A percentile compares a stretch with the other conserved stretches of the same genome.
These are phyloP conservation scores for Anolis apletophallus DNA, from an alignment of 2,797 vertebrate genomes.

Conservation along the genomic window DNA sequence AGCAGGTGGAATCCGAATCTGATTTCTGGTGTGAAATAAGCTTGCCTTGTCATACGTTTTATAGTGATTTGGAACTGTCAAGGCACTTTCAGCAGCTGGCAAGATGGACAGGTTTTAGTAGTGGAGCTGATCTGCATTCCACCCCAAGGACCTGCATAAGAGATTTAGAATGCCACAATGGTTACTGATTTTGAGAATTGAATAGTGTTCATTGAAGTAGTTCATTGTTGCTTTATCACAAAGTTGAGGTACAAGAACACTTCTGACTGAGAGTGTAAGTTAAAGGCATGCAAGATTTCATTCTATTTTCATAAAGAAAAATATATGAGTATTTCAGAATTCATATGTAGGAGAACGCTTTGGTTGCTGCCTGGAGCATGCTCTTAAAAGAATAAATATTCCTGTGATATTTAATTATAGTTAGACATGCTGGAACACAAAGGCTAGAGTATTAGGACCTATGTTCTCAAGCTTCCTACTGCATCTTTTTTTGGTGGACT, in stretches of 20 bases:
- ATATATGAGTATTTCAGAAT: not conserved
- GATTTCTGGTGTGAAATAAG: constrained; percentile 60
- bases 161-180: constrained; percentile 24
- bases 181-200: constrained; percentile 42
- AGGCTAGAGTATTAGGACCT: not conserved
- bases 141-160: not conserved
- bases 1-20: constrained; percentile 58
- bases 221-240: constrained; percentile 38
- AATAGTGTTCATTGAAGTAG: not conserved
- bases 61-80: constrained; percentile 50
- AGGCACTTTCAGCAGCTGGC: constrained; percentile 35
- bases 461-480: not conserved
- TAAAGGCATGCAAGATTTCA: constrained; percentile 1
- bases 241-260: constrained; percentile 29
- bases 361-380: not conserved
- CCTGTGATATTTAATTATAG: not conserved
- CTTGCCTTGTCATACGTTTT: constrained; percentile 49
- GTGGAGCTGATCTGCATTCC: constrained; percentile 28
- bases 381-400: constrained; percentile 3
- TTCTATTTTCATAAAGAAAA: constrained; percentile 3
- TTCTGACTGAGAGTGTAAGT: not conserved
- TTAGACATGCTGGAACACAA: not conserved
- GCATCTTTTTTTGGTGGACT: not conserved
- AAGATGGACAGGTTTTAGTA: constrained; percentile 52
- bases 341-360: not conserved